Base-by-base conservation (phyloP, 2,113 vertebrate genomes). In the Aphyosemion australe region DNA sequence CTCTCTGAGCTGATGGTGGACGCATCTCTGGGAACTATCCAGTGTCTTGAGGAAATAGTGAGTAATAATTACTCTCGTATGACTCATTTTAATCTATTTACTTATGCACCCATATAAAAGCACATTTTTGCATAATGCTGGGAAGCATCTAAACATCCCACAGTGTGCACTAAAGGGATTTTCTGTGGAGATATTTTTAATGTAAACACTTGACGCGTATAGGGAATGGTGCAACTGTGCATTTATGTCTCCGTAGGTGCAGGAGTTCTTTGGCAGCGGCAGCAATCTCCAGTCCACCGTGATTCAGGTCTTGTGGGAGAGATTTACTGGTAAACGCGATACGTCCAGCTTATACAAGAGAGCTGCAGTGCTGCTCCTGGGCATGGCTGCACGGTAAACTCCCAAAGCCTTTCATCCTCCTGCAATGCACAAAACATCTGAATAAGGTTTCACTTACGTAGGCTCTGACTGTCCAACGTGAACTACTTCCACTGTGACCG, bases 41-140 rank as follows among this genome's bases (percentile, higher is more conserved):
- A 96, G 62, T 99, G 96, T 90, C 94, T 99, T 43, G 97, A 96
- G 77, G 95, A 99, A 93, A 97, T 99, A 72, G 97, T 99, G 84
- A 96, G 96, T 93, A 26, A 21, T 32, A 43, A 20, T 67, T 53
- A 15, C 13, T 45, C 15, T 60, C 0, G 16, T 16, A 6, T 57
- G 16, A 9, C 12, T 67, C 2, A 53, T 60, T 62, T 71, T 16
- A 52, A 26, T 26, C 26, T 26, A 4, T 15, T 58, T 31, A 43
- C 7, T 47, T 10, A 51, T 60, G 3, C 19, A 55, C 2, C 6
- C 5, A 14, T 54, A 10, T 48, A 55, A 10, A 53, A 61, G 58
- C 12, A 19, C 41, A 63, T 15, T 14, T 9, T 10, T 42, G 12
- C 5, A 42, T 32, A 43, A 60, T 62, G 16, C 19, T 65, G n/a